Evolutionary conservation across 2,888 invertebrate genomes (phyloP), one percentile per base, ranked within the genome.

Genomic region (Mystacides longicornis): DNA sequence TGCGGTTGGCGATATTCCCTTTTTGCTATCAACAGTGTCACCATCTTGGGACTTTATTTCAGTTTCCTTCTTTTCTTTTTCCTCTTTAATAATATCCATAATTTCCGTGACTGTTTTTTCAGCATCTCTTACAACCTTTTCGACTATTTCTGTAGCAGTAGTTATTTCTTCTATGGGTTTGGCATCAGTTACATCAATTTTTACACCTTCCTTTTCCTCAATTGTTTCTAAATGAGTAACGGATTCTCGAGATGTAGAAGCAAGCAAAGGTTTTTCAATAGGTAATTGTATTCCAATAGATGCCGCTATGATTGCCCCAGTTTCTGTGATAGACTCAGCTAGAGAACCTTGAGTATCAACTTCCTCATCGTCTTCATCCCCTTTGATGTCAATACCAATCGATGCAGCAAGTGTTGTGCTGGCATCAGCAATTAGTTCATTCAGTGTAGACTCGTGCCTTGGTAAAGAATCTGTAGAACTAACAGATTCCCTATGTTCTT

Each of bases 351-450:
- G 54, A 3, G 49, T 23, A 43, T 53, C 55, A 21, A 46, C 47
- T 43, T 51, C 57, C 22, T 48, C 43, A 11, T 49, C 51, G 16
- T 49, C 45, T 14, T 43, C 55, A 19, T 27, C 42, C 5, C 45
- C 45, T 19, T 57, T 49, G 16, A 49, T 50, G 18, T 58, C 58
- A 14, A 58, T 27, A 9, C 60, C 60, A n/a, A 56, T 49, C n/a
- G 60, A 52, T 27, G 58, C 60, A n/a, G 58, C 55, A 37, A 60
- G 43, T 5, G 60, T 51, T 21, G 58, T 47, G 50, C 54, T 60
- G 9, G 52, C 56, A 49, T 60, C 60, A n/a, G 56, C 31, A 14
- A 58, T 45, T 14, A 58, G 33, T 51, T 58, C 58, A 22, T 49
- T 49, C 11, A 54, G 22, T 9, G n/a, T 23, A 3, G 31, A 47